A percentile compares a stretch with the other conserved stretches of the same genome.
Evolutionary conservation across 2,797 vertebrate species (phyloP).

Genomic region (Sebastes aleutianus): DNA sequence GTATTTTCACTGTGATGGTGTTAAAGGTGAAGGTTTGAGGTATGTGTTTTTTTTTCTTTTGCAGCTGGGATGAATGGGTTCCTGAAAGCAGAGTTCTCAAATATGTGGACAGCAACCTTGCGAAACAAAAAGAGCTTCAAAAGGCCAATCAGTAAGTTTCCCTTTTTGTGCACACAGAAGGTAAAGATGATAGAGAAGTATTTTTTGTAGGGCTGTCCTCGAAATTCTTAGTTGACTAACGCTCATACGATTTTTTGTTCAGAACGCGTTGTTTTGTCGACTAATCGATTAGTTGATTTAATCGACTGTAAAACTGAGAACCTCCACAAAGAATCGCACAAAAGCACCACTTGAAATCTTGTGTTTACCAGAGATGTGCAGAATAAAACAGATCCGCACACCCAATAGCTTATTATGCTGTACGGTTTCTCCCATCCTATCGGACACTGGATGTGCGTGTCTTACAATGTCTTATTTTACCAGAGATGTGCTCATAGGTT

Average conservation of each 20-base stretch:
- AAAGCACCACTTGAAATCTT: background rate
- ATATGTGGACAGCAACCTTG: conserved; percentile 99
- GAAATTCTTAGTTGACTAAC: no score
- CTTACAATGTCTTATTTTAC: no score
- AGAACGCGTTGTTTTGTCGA: no score
- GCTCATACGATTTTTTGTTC: no score
- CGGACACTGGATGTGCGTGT: no score
- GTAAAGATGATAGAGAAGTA: background rate
- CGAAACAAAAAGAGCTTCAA: conserved; percentile 99
- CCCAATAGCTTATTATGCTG: no score
- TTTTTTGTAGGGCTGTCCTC: background rate
- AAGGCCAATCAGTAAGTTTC: conserved; percentile 97
- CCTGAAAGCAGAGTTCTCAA: conserved; percentile 99
- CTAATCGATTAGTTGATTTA: no score
- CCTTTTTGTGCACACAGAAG: background rate
- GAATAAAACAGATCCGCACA: no score
- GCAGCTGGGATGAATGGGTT: conserved; percentile 99
- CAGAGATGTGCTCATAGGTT: no score
- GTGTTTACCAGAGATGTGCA: background rate
- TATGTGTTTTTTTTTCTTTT: conserved; percentile 37
- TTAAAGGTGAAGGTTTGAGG: background rate
- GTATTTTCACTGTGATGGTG: background rate
- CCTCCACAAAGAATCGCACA: no score
- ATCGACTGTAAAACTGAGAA: no score
- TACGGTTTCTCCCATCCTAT: no score